Conservation (phyloP, 2,113 vertebrate species). For the Bufo bufo region DNA sequence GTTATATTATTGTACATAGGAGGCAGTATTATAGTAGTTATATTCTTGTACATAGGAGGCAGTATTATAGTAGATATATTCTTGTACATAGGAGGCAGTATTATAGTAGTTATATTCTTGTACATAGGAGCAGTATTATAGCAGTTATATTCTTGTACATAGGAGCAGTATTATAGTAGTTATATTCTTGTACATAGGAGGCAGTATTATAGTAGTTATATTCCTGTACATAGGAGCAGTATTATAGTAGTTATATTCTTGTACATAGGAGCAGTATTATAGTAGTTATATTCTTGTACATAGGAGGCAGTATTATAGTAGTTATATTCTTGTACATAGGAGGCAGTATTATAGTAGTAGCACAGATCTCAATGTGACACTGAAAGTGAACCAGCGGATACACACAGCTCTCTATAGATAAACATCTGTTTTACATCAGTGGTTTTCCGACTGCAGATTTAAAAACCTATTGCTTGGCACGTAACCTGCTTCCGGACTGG, state of each 20-base stretch:
- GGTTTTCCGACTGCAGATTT: not conserved
- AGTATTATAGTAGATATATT: not conserved
- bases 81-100: not conserved
- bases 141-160: not conserved
- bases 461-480: not conserved
- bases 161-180: conserved; percentile 2
- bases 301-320: not conserved
- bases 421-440: conserved; percentile 28
- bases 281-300: not conserved
- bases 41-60: not conserved
- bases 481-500: not conserved
- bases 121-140: not conserved
- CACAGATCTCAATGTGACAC: not conserved
- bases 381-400: not conserved
- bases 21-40: not conserved
- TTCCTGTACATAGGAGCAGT: not conserved
- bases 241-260: conserved; percentile 2
- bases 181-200: not conserved
- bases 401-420: conserved; percentile 8
- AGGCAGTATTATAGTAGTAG: not conserved
- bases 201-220: conserved; percentile 4
- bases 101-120: conserved; percentile 1
- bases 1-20: not conserved
- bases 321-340: not conserved
- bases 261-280: conserved; percentile 1